phyloP scores from a whole-genome alignment of 2,888 invertebrate genomes.

The Mythimna loreyi region DNA sequence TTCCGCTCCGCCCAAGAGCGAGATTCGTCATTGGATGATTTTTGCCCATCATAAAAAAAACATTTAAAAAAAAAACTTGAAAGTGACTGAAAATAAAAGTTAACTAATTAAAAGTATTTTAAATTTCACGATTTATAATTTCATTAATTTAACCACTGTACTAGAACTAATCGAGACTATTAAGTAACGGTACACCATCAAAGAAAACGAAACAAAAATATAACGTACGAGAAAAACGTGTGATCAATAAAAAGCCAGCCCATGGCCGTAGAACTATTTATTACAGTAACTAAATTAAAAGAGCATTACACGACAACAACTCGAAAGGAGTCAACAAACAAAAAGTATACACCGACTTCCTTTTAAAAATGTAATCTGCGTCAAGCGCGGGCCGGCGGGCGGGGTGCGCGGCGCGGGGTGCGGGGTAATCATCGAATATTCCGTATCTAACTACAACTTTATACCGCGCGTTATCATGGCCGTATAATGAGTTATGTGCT shows the following conservation, averaged over 20 bases:
- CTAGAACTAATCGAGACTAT: neutral
- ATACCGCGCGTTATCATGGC: conserved; percentile 86
- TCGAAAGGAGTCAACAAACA: conserved; percentile 68
- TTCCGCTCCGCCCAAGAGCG: too few species aligned
- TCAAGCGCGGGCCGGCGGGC: conserved; percentile 58
- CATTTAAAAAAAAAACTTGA: too few species aligned
- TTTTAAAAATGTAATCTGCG: conserved; percentile 80
- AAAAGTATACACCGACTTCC: conserved; percentile 69
- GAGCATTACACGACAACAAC: conserved; percentile 70
- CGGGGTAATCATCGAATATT: conserved; percentile 81
- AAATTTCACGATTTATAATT: neutral
- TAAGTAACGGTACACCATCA: conserved; percentile 23
- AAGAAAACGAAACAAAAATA: conserved; percentile 24
- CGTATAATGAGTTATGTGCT: conserved; percentile 88
- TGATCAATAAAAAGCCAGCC: conserved; percentile 51
- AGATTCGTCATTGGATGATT: too few species aligned
- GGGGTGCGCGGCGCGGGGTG: conserved; percentile 51
- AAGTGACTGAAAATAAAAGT: neutral
- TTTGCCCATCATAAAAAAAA: too few species aligned
- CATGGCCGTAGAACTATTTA: conserved; percentile 54
- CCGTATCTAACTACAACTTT: conserved; percentile 87
- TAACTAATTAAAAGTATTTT: too few species aligned
- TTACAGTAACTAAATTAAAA: conserved; percentile 73
- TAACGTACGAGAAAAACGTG: conserved; percentile 40
- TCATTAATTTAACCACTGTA: neutral